Percentiles rank a stretch among this genome's conserved stretches.
Evolutionary conservation across 1,140 invertebrate species (phyloP).

Genomic region (Ceratina australensis): DNA sequence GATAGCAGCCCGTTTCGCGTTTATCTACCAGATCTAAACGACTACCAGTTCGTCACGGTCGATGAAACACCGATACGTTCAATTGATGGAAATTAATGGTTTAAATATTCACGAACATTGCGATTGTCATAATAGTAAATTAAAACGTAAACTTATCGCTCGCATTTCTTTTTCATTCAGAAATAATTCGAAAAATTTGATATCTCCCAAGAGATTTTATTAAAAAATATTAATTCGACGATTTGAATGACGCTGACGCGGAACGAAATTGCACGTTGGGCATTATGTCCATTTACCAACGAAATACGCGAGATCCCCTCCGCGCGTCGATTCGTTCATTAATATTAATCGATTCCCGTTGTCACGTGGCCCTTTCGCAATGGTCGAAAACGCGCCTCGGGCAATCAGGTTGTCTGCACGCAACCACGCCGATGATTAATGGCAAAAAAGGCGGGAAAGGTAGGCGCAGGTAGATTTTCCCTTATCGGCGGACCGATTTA

Average conservation of each 20-base stretch:
- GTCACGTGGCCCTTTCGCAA: slow-evolving; percentile 58
- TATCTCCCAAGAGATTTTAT: too few species aligned
- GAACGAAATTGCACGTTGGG: neutral
- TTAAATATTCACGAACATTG: too few species aligned
- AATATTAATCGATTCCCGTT: slow-evolving; percentile 64
- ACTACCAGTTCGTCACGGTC: slow-evolving; percentile 27
- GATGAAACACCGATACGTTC: neutral
- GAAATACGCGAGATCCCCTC: slow-evolving; percentile 25
- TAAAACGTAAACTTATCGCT: too few species aligned
- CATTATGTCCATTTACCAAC: slow-evolving; percentile 27
- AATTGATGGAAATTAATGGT: neutral
- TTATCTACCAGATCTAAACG: slow-evolving; percentile 25
- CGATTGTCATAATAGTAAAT: too few species aligned
- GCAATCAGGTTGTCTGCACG: slow-evolving; percentile 34
- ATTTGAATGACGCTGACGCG: neutral
- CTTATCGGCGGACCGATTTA: slow-evolving; percentile 43
- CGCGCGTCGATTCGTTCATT: slow-evolving; percentile 57
- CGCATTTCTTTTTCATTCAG: too few species aligned
- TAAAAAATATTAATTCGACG: too few species aligned
- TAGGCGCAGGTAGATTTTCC: slow-evolving; percentile 47
- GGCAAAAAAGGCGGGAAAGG: slow-evolving; percentile 55
- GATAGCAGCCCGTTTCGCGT: slow-evolving; percentile 16
- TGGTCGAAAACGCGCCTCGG: slow-evolving; percentile 52
- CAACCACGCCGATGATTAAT: slow-evolving; percentile 56
- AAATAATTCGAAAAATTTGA: too few species aligned